Base-by-base conservation (phyloP, 35 echinoderm and acorn worm species). In the Chiridota heheva region DNA sequence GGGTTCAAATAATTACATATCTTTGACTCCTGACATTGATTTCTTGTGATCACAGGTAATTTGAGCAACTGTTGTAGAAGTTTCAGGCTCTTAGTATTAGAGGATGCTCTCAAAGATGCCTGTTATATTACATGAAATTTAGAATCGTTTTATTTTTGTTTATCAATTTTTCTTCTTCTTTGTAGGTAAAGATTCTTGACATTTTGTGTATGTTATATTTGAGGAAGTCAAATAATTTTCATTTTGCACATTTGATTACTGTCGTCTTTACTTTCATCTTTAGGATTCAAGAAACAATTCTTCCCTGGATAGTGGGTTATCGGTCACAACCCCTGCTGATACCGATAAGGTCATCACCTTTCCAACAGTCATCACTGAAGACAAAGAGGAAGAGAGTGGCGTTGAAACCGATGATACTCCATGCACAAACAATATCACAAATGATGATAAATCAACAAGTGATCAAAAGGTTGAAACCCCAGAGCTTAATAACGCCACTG, bases 291-390 rank as follows among this genome's bases (percentile, higher is more conserved):
- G 92, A 5, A 96, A 96, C 73, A 96, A 90, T 66, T 96, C 92
- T 15, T 96, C 92, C 13, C 74, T 96, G 26, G 92, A 96, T 40
- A 96, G 92, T 78, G 92, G 92, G 1, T 53, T 96, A 51, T 96
- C 92, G 25, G 92, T 96, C 35, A 90, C 92, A 17, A 96, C 92
- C 1, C 92, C 92, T 17, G 88, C 77, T 41, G 87, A 90, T n/a
- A 67, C 90, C 18, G 87, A 90, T 3, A 77, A 59, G 31, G 75
- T 70, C 25, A 75, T 78, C 1, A 80, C 79, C 34, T 46, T 78
- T 36, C 30, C 80, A 17, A 42, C 56, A 38, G 41, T 72, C 7
- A 86, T 67, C 33, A 20, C 34, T 15, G 69, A 45, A 7, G 69
- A 77, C 25, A 58, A 67, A 37, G 36, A 57, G 16, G 57, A 46